These are phyloP conservation scores for Microchrysa polita DNA, from an alignment of 2,888 invertebrate species.

Conservation along the genomic window DNA sequence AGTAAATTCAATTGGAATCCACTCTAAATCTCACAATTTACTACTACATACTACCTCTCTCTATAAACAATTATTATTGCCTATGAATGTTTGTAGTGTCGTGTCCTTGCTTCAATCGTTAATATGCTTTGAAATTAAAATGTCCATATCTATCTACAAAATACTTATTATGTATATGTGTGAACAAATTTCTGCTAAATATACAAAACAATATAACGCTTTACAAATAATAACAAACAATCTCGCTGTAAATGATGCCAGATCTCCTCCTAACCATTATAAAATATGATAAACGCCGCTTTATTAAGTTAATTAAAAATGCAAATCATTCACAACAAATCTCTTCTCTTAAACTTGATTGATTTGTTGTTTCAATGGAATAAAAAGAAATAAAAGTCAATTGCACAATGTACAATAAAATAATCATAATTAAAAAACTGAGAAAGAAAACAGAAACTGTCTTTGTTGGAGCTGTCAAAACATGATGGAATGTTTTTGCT, in stretches of 20 bases:
- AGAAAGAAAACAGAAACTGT: background rate
- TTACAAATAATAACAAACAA: conserved; percentile 20
- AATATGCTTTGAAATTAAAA: background rate
- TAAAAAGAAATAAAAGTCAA: conserved; percentile 1
- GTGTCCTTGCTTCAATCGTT: conserved; percentile 34
- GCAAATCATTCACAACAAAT: conserved; percentile 4
- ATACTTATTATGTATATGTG: background rate
- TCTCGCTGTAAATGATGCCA: conserved; percentile 7
- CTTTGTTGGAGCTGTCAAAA: background rate
- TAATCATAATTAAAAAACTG: conserved; percentile 1
- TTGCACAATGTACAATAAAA: conserved; percentile 6
- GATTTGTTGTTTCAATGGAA: background rate
- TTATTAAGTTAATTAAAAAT: conserved; percentile 22
- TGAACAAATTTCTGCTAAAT: background rate
- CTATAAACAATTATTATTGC: too few relatives aligned
- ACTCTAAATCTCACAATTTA: too few relatives aligned
- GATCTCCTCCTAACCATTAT: conserved; percentile 15
- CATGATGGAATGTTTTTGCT: conserved; percentile 35
- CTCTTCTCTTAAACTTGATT: conserved; percentile 1
- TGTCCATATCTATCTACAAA: background rate
- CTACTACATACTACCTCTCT: too few relatives aligned
- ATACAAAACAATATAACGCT: background rate
- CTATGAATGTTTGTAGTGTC: conserved; percentile 33
- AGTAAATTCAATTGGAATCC: too few relatives aligned
- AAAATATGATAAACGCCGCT: background rate